Evolutionary conservation across 2,797 vertebrate genomes (phyloP).

Genomic region (Fratercula arctica): DNA sequence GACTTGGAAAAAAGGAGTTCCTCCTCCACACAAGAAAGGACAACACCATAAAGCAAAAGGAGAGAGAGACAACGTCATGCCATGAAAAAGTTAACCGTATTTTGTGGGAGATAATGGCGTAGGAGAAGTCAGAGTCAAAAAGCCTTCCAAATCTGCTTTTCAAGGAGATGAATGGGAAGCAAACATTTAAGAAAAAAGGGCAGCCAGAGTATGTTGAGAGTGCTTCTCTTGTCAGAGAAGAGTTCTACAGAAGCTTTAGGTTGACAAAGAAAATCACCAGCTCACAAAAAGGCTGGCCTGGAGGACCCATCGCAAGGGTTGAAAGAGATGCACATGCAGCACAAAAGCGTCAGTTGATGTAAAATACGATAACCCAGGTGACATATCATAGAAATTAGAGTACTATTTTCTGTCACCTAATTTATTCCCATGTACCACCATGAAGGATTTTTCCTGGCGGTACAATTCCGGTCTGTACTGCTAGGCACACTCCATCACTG

Average conservation of each 20-base stretch:
- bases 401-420: conserved; percentile 46
- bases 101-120: neutral
- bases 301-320: neutral
- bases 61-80: neutral
- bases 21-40: neutral
- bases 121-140: neutral
- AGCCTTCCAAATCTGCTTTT: neutral
- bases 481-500: conserved; percentile 33
- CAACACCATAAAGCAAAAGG: neutral
- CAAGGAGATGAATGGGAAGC: neutral
- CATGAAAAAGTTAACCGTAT: neutral
- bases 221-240: neutral
- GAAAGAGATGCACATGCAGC: conserved; percentile 29
- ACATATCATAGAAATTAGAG: conserved; percentile 50
- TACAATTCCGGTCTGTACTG: conserved; percentile 12
- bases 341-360: neutral
- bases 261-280: conserved; percentile 19
- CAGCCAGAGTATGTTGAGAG: neutral
- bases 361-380: conserved; percentile 34
- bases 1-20: neutral
- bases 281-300: conserved; percentile 7
- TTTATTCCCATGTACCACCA: conserved; percentile 40
- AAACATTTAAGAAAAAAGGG: neutral
- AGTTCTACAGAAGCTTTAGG: neutral
- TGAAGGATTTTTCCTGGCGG: conserved; percentile 48